Conservation (phyloP, 2,113 vertebrate genomes). For the Halcyon malimbica region DNA sequence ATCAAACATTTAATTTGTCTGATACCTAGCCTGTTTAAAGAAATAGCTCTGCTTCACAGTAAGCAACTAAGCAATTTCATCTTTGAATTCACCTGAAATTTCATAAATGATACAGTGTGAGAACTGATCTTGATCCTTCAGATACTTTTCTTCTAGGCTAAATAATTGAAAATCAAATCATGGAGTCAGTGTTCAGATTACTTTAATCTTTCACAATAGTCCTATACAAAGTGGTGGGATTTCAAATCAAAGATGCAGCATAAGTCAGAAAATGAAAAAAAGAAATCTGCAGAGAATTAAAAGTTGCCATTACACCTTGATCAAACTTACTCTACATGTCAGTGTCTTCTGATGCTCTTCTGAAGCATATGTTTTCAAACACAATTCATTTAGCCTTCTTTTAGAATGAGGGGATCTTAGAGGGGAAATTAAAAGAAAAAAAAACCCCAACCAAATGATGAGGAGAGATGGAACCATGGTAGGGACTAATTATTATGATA, state of each 20-base stretch:
- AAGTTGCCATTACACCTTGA: not conserved
- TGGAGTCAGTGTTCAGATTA: not conserved
- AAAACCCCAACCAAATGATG: no score
- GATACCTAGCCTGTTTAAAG: not conserved
- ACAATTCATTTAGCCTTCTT: not conserved
- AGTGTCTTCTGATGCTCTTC: fast-evolving
- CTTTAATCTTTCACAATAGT: not conserved
- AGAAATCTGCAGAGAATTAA: not conserved
- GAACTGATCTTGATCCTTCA: not conserved
- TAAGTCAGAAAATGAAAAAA: not conserved
- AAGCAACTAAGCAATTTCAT: not conserved
- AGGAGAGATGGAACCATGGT: not conserved
- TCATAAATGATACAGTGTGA: not conserved
- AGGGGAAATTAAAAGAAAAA: not conserved
- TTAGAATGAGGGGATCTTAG: not conserved
- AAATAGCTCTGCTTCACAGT: not conserved
- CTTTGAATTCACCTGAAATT: not conserved
- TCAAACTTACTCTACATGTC: not conserved
- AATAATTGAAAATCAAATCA: not conserved
- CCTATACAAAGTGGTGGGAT: not conserved
- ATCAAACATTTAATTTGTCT: not conserved
- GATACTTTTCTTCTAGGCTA: not conserved
- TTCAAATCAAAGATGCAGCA: not conserved
- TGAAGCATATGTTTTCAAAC: not conserved
- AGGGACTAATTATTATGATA: not conserved